Conservation (phyloP, 2,888 invertebrate species). For the Calliphora vomitoria region DNA sequence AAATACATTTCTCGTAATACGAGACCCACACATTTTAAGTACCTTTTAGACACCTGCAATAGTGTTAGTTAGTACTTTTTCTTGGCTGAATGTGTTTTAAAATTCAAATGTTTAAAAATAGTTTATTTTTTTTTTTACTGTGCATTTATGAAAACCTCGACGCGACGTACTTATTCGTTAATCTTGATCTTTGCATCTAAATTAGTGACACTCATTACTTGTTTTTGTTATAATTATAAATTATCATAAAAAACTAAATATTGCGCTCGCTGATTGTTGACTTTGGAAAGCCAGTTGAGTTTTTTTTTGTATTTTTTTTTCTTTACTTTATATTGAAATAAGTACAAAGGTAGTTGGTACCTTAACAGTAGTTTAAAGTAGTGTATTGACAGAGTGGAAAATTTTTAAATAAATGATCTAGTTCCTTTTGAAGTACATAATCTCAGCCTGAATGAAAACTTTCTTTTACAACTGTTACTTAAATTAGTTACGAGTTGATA, state of each 20-base stretch:
- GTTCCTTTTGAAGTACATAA: too few relatives aligned
- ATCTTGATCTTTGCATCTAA: constrained; percentile 70
- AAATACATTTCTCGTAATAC: neutral
- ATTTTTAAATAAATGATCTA: too few relatives aligned
- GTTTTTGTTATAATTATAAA: constrained; percentile 63
- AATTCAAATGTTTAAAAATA: neutral
- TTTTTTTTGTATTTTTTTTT: constrained; percentile 9
- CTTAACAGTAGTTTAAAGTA: constrained; percentile 28
- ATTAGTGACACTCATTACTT: constrained; percentile 61
- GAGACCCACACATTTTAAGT: neutral
- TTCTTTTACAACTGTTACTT: too few relatives aligned
- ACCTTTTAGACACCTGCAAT: neutral
- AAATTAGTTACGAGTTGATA: too few relatives aligned
- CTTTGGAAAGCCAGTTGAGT: constrained; percentile 58
- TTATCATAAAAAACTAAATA: constrained; percentile 52
- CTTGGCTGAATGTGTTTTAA: neutral
- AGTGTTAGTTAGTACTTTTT: neutral
- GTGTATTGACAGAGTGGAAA: constrained; percentile 5
- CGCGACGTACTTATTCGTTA: constrained; percentile 42
- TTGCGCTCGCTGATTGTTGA: constrained; percentile 29
- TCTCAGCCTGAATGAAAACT: too few relatives aligned
- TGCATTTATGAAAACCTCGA: constrained; percentile 18
- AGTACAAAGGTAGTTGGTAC: constrained; percentile 13
- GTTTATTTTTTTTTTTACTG: constrained; percentile 8
- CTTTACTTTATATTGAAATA: neutral